Evolutionary conservation across 2,797 vertebrate genomes (phyloP).

Genomic region (Falco rusticolus): DNA sequence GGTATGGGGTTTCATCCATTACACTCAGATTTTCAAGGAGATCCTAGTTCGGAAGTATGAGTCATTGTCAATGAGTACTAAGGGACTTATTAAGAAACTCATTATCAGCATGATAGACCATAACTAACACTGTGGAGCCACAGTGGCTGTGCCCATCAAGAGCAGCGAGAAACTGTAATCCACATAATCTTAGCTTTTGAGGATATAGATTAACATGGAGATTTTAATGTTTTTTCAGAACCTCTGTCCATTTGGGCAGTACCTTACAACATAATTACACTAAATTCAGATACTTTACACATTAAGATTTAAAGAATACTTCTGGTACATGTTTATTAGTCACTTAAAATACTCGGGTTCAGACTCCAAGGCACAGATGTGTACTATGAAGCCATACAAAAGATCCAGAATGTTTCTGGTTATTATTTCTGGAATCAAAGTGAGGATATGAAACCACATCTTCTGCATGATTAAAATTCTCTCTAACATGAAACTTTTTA

Average conservation of each 20-base stretch:
- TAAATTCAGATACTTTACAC: not conserved
- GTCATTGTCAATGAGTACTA: conserved; percentile 51
- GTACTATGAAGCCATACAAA: not conserved
- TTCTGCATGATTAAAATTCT: not conserved
- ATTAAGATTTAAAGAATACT: not conserved
- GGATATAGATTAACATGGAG: not conserved
- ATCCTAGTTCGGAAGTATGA: conserved; percentile 48
- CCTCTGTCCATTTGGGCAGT: not conserved
- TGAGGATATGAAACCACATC: not conserved
- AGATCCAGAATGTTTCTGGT: not conserved
- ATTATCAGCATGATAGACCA: conserved; percentile 57
- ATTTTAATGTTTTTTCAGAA: not conserved
- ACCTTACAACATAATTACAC: not conserved
- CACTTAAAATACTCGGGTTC: not conserved
- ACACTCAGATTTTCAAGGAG: conserved; percentile 27
- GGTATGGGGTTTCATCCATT: not conserved
- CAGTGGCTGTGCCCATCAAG: conserved; percentile 13
- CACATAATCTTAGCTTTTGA: conserved; percentile 10
- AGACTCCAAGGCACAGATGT: not conserved
- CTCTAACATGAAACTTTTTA: not conserved
- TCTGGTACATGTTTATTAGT: not conserved
- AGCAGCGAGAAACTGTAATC: conserved; percentile 17
- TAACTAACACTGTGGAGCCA: conserved; percentile 56
- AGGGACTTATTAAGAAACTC: conserved; percentile 66
- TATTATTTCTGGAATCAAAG: not conserved